Evolutionary conservation across 2,888 invertebrate genomes (phyloP), one percentile per base, ranked within the genome.

Genomic region (Desoria tigrina): DNA sequence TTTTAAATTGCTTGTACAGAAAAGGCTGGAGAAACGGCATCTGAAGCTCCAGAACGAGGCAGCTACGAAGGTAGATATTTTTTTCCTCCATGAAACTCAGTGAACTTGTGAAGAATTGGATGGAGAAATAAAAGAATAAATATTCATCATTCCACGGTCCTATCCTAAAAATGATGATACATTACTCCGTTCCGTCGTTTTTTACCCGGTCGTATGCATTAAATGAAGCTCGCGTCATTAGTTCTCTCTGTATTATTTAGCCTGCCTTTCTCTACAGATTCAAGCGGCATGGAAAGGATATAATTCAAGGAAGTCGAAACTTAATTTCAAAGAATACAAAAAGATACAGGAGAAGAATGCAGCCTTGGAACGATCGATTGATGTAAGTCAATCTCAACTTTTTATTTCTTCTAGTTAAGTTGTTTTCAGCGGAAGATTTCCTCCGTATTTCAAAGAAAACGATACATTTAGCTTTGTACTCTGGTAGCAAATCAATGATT

Each of bases 251-350:
- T 45, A 6, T 45, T 45, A 9, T 45, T 45, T 21, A 45, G n/a
- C 16, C 9, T 9, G n/a, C 16, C 16, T 45, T 45, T 45, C 45
- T 50, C 42, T 26, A 16, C 39, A 69, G 69, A 75, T 75, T 24
- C 75, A 75, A 56, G 63, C 68, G 14, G 54, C 53, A 1, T 71
- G 72, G 71, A 37, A 71, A 58, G 75, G 75, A 2, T 68, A 61
- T 42, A n/a, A 28, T 9, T 71, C 72, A 1, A 54, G 75, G 4
- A 73, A 73, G 58, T 68, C 63, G 42, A 63, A 59, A 37, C 66
- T 72, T 53, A 65, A 75, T 60, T 75, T 64, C 50, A 55, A 66
- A 28, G 60, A 69, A 23, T 74, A 71, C 53, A 74, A 73, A 61
- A 49, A 56, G 1, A 55, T 75, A 37, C 65, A 70, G 60, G 42